phyloP scores from a whole-genome alignment of 2,797 vertebrate species.

The Hoplostethus atlanticus region DNA sequence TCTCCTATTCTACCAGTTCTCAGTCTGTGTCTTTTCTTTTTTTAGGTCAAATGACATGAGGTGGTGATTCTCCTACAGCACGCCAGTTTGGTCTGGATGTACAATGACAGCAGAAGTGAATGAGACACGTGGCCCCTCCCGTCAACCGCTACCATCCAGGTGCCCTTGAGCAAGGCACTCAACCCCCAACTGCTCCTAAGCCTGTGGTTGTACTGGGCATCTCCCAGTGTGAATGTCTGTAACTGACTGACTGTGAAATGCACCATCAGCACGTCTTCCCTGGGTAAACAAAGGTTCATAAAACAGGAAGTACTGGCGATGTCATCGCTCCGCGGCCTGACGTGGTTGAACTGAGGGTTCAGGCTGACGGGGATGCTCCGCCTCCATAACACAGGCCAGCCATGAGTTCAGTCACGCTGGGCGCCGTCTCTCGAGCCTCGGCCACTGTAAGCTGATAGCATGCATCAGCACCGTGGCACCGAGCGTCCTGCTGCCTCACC shows the following conservation, averaged over 20 bases:
- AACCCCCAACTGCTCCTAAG: not conserved
- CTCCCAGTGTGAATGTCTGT: constrained; percentile 36
- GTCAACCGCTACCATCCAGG: constrained; percentile 21
- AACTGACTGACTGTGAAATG: constrained; percentile 12
- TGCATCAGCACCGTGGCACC: constrained; percentile 57
- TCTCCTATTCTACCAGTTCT: constrained; percentile 1
- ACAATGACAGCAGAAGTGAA: not conserved
- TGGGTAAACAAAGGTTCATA: constrained; percentile 9
- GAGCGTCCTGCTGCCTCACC: constrained; percentile 55
- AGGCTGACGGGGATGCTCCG: constrained; percentile 47
- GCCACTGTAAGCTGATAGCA: constrained; percentile 74
- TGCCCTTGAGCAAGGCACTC: constrained; percentile 22
- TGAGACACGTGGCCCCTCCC: not conserved
- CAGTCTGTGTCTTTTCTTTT: constrained; percentile 26
- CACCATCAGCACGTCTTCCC: not conserved
- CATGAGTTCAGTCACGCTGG: constrained; percentile 52
- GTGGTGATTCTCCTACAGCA: constrained; percentile 17
- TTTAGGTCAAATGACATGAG: constrained; percentile 50
- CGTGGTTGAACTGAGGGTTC: constrained; percentile 36
- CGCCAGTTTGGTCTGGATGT: constrained; percentile 1
- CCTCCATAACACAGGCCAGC: constrained; percentile 69
- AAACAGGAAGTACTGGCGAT: constrained; percentile 45
- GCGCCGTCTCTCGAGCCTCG: constrained; percentile 10
- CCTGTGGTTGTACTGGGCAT: constrained; percentile 8
- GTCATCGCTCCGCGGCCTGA: constrained; percentile 51